Percentiles rank a stretch among this genome's conserved stretches.
phyloP scores from a whole-genome alignment of 1,140 invertebrate species.

The Sycobia sp. region DNA sequence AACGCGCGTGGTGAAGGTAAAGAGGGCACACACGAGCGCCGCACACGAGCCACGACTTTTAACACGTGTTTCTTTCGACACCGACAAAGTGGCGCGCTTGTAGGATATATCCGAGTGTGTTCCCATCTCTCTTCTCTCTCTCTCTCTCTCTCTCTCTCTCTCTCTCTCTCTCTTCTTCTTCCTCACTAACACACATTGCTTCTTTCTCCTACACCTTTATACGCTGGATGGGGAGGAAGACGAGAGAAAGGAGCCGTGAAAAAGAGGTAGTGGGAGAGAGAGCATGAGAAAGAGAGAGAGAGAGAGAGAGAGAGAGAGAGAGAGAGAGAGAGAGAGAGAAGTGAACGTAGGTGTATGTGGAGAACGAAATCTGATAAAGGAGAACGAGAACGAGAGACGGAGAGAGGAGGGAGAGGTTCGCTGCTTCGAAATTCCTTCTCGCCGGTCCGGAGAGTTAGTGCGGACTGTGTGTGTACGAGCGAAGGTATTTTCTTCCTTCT shows the following conservation, averaged over 20 bases:
- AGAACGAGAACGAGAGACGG: background rate
- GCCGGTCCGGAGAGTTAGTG: background rate
- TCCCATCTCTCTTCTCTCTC: background rate
- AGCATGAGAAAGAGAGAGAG: conserved; percentile 13
- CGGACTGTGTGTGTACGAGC: too few species aligned
- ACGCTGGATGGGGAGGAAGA: too few species aligned
- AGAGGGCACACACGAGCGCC: conserved; percentile 11
- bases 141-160: background rate
- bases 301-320: too few species aligned
- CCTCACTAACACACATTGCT: too few species aligned
- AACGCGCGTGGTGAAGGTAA: conserved; percentile 5
- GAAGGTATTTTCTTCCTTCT: conserved; percentile 10
- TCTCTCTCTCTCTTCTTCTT: background rate
- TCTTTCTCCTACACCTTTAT: too few species aligned
- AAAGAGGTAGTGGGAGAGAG: too few species aligned
- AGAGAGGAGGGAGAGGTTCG: background rate
- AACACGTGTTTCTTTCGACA: conserved; percentile 22
- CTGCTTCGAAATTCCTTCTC: conserved; percentile 10
- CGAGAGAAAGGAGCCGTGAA: conserved; percentile 2
- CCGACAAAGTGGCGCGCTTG: conserved; percentile 18
- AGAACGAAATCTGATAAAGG: conserved; percentile 27
- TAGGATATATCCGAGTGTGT: too few species aligned
- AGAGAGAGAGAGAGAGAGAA: conserved; percentile 5
- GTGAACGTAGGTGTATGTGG: too few species aligned
- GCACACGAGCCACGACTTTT: background rate